A percentile compares a stretch with the other conserved stretches of the same genome.
These are phyloP conservation scores for Prunella strophiata DNA, from an alignment of 2,797 vertebrate genomes.

Conservation along the genomic window DNA sequence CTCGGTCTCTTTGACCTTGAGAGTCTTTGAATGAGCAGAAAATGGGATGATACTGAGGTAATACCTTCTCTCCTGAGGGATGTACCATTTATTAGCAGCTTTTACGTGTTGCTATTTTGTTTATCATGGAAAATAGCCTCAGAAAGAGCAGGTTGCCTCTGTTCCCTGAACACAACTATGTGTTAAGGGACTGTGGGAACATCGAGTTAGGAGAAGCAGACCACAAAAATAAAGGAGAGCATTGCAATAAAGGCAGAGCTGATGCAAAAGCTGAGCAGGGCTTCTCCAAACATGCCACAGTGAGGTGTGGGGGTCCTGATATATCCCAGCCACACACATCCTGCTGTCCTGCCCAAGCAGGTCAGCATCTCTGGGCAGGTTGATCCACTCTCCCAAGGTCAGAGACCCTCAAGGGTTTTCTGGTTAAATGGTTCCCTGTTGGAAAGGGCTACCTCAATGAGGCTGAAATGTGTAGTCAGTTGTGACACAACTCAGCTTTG, in stretches of 20 bases:
- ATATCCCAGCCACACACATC: not conserved
- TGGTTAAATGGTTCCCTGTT: not conserved
- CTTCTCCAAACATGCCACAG: not conserved
- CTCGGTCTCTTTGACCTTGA: not conserved
- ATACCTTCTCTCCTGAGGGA: slow-evolving; percentile 16
- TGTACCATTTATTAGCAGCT: not conserved
- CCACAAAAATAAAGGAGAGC: not conserved
- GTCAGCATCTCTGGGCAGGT: accelerated
- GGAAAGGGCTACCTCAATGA: not conserved
- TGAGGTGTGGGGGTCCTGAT: not conserved
- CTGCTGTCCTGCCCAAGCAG: not conserved
- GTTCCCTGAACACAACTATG: not conserved
- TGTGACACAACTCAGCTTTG: not conserved
- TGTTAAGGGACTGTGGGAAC: not conserved
- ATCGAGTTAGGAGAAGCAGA: not conserved
- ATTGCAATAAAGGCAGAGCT: not conserved
- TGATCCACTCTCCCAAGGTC: not conserved
- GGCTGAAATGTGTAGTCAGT: not conserved
- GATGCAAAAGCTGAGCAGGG: not conserved
- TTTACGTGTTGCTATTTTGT: slow-evolving; percentile 27
- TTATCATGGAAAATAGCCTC: slow-evolving; percentile 39
- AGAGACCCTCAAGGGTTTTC: not conserved
- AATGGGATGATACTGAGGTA: slow-evolving; percentile 1
- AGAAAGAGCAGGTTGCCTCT: not conserved
- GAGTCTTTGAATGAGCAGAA: slow-evolving; percentile 29